Evolutionary conservation across 2,113 vertebrate genomes (phyloP), one percentile per base, ranked within the genome.

Genomic region (Amphiprion ocellaris): DNA sequence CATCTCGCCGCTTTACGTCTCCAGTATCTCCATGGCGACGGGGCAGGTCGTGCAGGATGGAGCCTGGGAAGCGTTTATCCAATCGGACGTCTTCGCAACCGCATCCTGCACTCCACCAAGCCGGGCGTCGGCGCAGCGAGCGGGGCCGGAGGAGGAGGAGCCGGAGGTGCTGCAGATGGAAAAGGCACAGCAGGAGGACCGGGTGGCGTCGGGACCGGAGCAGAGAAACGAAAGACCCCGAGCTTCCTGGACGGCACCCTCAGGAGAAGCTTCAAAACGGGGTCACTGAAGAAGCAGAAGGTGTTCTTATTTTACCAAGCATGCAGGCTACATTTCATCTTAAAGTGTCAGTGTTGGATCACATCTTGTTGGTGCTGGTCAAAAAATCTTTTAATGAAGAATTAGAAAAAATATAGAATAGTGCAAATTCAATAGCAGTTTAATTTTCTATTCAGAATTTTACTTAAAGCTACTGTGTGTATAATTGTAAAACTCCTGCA

Each of bases 241-340:
- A 97, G 96, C 88, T 97, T 98, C 87, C 89, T 97, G 83, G 97
- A 98, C 14, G 96, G 96, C 23, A 97, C 96, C 0, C 88, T 98
- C 85, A 95, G 97, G 83, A 96, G 96, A 4, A 95, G 96, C 89
- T 97, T 98, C 83, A 97, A 97, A 88, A 96, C 97, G 0, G 97
- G 97, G 5, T 96, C 96, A 0, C 94, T 97, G 73, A 97, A 97
- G 92, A 97, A 97, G 85, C 97, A 97, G 92, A 96, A 96, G 85
- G 92, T 96, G 9, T 37, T 37, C 7, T 37, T 37, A 37, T 4
- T 4, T 44, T 44, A 44, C 15, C 41, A 44, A 4, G 41, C 12
- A 44, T 26, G 10, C 41, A 44, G 41, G 9, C 10, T 2, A 44
- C 7, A 39, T 10, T 9, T 39, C 37, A 9, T 9, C 14, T 44